Base-by-base conservation (phyloP, 2,797 vertebrate species). In the Parauchenoglanis punctatus region DNA sequence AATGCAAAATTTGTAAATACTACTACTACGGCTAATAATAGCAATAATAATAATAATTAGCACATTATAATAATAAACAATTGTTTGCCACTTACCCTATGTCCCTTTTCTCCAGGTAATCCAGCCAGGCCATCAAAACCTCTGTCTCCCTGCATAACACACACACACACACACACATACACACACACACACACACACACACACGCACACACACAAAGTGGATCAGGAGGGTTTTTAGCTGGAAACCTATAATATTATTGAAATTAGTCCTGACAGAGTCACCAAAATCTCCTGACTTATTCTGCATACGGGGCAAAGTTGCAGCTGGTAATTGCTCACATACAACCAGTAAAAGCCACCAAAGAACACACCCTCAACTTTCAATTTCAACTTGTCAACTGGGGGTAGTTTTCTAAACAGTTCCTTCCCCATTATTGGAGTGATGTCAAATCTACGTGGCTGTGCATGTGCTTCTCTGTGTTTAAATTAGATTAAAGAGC, bases 61-160 rank as follows among this genome's bases (percentile, higher is more conserved):
- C 35, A 72, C 49, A 49, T 49, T n/a, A 46, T 13, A 3, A 15
- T 12, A 35, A 28, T 20, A n/a, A 61, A 35, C 10, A 56, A 70
- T n/a, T 17, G 5, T 4, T 70, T 49, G 67, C 10, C 12, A 78
- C 84, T 82, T 89, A 99, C 99, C 92, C 99, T 96, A 89, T 99
- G 97, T 87, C 99, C 99, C 86, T 99, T 99, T 95, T 99, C 98
- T 17, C 99, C 99, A 1, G 98, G 97, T 88, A 99, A 94, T 88
- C 99, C 99, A 70, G 98, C 97, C 85, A 99, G 94, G 58, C 99
- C 98, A 77, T 99, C 99, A 7, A 99, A 99, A 1, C 99, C 99
- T 82, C 99, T 92, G 94, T 99, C 99, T 86, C 99, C 99, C 98
- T 99, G 86, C 87, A 70, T 89, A 90, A 56, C 11, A 91, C 10